Evolutionary conservation across 2,888 invertebrate species (phyloP).

Genomic region (Buathra laborator): DNA sequence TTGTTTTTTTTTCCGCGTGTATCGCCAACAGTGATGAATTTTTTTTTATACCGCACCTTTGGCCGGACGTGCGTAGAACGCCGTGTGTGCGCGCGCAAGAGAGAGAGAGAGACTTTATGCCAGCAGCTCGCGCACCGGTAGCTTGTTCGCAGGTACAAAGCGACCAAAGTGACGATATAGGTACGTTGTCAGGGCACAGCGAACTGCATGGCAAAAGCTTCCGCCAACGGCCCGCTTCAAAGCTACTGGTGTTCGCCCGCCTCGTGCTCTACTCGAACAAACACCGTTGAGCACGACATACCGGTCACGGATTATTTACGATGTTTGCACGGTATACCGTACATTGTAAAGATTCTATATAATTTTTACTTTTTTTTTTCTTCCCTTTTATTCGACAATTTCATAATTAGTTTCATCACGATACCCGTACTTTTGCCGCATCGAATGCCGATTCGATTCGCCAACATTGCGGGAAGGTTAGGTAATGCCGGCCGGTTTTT

Average conservation of each 20-base stretch:
- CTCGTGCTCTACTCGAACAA: constrained; percentile 1
- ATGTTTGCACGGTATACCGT: not conserved
- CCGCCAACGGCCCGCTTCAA: constrained; percentile 2
- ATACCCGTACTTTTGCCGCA: not conserved
- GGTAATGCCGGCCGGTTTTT: too few relatives aligned
- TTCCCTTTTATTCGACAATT: not conserved
- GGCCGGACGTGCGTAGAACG: not conserved
- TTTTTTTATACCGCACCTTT: not conserved
- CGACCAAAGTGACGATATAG: not conserved
- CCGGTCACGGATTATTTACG: not conserved
- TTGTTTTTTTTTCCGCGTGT: not conserved
- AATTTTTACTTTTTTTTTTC: not conserved
- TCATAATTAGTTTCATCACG: not conserved
- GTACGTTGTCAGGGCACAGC: not conserved
- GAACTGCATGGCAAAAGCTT: constrained; percentile 7
- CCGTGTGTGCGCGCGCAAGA: not conserved
- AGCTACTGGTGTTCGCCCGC: not conserved
- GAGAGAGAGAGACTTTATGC: not conserved
- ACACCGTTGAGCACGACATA: constrained; percentile 16
- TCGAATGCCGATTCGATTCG: not conserved
- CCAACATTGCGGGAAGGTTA: not conserved
- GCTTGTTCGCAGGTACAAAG: constrained; percentile 13
- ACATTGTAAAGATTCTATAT: constrained; percentile 15
- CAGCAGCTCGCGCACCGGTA: not conserved
- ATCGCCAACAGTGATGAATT: not conserved